Conservation (phyloP, 2,797 vertebrate species). For the Champsocephalus gunnari region DNA sequence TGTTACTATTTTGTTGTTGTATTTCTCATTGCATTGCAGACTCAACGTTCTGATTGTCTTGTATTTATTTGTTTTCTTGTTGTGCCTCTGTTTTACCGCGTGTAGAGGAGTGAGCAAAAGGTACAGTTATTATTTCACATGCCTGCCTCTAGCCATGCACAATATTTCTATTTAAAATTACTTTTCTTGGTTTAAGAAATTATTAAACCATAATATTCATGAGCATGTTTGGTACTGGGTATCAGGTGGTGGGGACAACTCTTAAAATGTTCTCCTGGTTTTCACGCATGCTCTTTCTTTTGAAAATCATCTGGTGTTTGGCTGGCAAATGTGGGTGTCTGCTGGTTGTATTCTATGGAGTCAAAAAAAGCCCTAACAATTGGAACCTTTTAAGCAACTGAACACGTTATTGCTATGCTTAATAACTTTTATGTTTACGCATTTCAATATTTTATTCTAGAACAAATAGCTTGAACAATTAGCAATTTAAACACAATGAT, state of each 20-base stretch:
- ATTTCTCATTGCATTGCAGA: conserved; percentile 7
- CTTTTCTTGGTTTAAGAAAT: conserved; percentile 8
- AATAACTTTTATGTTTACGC: background rate
- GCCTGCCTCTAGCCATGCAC: background rate
- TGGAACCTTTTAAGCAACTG: background rate
- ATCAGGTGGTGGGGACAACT: conserved; percentile 46
- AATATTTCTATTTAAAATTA: background rate
- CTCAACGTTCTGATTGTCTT: conserved; percentile 41
- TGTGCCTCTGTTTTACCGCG: conserved; percentile 25
- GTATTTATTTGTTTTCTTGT: conserved; percentile 40
- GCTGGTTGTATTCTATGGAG: background rate
- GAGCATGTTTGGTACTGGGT: conserved; percentile 2
- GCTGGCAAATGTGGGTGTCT: background rate
- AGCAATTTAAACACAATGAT: no score
- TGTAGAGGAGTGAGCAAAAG: conserved; percentile 79
- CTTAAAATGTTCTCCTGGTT: background rate
- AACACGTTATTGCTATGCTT: background rate
- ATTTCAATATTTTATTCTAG: background rate
- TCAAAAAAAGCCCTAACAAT: background rate
- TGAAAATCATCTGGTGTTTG: background rate
- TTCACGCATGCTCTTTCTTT: conserved; percentile 20
- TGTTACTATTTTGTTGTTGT: conserved; percentile 13
- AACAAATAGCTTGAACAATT: no score
- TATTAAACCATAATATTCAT: background rate
- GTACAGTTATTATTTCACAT: conserved; percentile 68